Base-by-base conservation (phyloP, 2,888 invertebrate genomes). In the Trisateles emortualis region DNA sequence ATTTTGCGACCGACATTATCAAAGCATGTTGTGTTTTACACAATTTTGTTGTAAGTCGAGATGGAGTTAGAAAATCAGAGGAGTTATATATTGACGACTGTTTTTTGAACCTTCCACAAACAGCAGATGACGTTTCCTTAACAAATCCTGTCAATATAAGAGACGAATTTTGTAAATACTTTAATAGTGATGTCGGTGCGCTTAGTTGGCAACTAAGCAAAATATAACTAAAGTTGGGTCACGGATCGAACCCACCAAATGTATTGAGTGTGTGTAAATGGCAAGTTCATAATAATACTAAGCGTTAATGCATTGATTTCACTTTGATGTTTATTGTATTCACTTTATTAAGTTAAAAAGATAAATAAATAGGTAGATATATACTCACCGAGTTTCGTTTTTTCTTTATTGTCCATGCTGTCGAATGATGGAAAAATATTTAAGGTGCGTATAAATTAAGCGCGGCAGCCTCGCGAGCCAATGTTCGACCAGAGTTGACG, bases 161-260 rank as follows among this genome's bases (percentile, higher is more conserved):
- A 30, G 45, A 56, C 32, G n/a, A 29, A 26, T 61, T 51, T 57
- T 57, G 47, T 50, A 35, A 57, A 50, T 57, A 61, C 44, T 61
- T 57, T 57, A 41, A 44, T 41, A 61, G 57, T 57, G 50, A 54
- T 22, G 40, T 52, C 46, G 41, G 55, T 11, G 46, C 44, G 17
- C 43, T 55, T 26, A 52, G 39, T 40, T 55, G 41, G 49, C 41
- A 55, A 43, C 46, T 50, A 46, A 36, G 16, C 19, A 55, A 51
- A 55, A 43, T 42, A 46, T 50, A 29, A 55, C 29, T 33, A 10
- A 33, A 4, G 13, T 29, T 46, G 38, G 14, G 14, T 46, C 9
- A 24, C 13, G 26, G 11, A 13, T 26, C 6, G 3, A 13, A 26
- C 3, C 2, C 13, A 4, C 11, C 13, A 40, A 40, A 26, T 13